Evolutionary conservation across 2,888 invertebrate genomes (phyloP).

Genomic region (Morpho achilles): DNA sequence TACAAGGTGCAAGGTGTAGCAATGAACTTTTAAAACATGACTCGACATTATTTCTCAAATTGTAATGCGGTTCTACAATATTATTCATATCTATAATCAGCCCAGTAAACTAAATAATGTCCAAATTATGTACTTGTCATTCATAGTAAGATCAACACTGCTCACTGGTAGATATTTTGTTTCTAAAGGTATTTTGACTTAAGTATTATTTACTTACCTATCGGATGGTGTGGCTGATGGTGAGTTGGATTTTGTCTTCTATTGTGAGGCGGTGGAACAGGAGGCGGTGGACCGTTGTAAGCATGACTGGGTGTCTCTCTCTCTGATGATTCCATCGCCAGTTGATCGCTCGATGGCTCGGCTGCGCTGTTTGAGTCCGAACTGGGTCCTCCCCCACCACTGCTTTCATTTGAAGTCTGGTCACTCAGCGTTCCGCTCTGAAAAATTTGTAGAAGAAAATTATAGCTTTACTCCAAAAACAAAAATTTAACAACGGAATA

Average conservation of each 20-base stretch:
- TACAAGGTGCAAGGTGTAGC: too few species aligned
- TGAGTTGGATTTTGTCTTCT: conserved; percentile 85
- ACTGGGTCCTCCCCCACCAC: conserved; percentile 73
- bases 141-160: too few species aligned
- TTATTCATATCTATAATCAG: too few species aligned
- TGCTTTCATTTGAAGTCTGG: conserved; percentile 70
- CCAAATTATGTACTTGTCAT: too few species aligned
- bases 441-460: conserved; percentile 14
- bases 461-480: conserved; percentile 1
- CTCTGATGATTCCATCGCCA: conserved; percentile 85
- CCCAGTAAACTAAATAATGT: too few species aligned
- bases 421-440: conserved; percentile 67
- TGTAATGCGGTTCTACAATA: too few species aligned
- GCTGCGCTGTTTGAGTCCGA: conserved; percentile 75
- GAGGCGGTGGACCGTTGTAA: conserved; percentile 75
- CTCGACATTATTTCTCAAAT: too few species aligned
- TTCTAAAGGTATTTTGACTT: too few species aligned
- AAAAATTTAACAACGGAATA: conserved; percentile 3
- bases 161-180: too few species aligned
- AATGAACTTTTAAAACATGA: too few species aligned
- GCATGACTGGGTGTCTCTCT: conserved; percentile 78
- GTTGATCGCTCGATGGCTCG: conserved; percentile 82
- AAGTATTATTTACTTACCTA: conserved; percentile 41
- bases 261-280: conserved; percentile 84
- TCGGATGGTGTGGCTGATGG: conserved; percentile 78